phyloP scores from a whole-genome alignment of 2,797 vertebrate genomes.

The Pempheris klunzingeri region DNA sequence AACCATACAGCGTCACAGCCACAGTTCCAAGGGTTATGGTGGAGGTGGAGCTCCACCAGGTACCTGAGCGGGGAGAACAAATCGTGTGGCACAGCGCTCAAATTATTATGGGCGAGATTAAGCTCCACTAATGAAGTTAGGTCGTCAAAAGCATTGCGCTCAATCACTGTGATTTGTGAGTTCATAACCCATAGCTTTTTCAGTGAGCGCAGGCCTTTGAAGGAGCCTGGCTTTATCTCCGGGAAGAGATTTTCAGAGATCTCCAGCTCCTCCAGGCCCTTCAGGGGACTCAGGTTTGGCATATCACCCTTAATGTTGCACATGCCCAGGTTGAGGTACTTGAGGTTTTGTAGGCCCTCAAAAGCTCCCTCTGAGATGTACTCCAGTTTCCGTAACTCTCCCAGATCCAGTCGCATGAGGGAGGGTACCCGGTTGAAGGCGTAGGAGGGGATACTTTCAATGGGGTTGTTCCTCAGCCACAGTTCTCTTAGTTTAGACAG shows the following conservation, averaged over 20 bases:
- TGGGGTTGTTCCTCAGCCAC: conserved; percentile 98
- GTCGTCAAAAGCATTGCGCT: conserved; percentile 96
- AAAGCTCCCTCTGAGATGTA: conserved; percentile 98
- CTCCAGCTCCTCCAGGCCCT: conserved; percentile 96
- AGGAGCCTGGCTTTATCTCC: conserved; percentile 93
- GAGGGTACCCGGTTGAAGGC: conserved; percentile 99
- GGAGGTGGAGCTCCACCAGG: conserved; percentile 96
- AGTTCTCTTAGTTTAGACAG: conserved; percentile 97
- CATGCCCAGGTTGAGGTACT: conserved; percentile 99
- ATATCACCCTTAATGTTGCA: conserved; percentile 96
- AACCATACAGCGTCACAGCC: conserved; percentile 97
- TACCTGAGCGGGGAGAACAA: conserved; percentile 94
- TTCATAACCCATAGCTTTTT: conserved; percentile 99
- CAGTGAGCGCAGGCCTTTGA: conserved; percentile 92
- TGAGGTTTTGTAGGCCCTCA: conserved; percentile 97
- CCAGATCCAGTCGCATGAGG: conserved; percentile 95
- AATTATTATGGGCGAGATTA: conserved; percentile 98
- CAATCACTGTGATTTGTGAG: conserved; percentile 94
- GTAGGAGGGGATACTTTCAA: conserved; percentile 98
- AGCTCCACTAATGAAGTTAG: conserved; percentile 94
- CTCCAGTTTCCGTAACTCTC: conserved; percentile 96
- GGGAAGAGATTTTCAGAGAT: conserved; percentile 97
- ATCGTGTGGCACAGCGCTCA: conserved; percentile 95
- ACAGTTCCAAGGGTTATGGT: conserved; percentile 99
- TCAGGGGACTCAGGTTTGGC: conserved; percentile 94